These are phyloP conservation scores for Onychostruthus taczanowskii DNA, from an alignment of 2,113 vertebrate species.

Conservation along the genomic window DNA sequence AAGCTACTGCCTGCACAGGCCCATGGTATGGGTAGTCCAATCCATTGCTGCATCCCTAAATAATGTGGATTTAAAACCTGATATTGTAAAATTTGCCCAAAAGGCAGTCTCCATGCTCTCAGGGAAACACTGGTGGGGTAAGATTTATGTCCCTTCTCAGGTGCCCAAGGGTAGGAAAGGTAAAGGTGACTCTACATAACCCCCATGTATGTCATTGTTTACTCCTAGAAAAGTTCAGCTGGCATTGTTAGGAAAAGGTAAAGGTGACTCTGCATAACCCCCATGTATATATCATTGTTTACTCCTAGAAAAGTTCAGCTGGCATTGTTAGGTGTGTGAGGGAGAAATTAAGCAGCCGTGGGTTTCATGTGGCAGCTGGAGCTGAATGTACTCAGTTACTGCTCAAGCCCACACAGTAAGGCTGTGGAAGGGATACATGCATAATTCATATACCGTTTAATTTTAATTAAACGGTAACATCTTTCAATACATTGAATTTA, in stretches of 20 bases:
- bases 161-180: neutral
- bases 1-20: fast-evolving
- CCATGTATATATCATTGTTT: neutral
- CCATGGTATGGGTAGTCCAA: neutral
- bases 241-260: neutral
- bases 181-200: neutral
- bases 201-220: neutral
- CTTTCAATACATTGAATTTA: slow-evolving; percentile 4
- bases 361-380: neutral
- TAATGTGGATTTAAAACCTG: neutral
- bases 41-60: fast-evolving
- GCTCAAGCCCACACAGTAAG: neutral
- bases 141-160: neutral
- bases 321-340: neutral
- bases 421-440: neutral
- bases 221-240: neutral
- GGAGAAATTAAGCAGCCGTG: neutral
- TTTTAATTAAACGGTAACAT: slow-evolving; percentile 27
- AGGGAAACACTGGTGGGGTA: fast-evolving
- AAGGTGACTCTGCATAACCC: neutral
- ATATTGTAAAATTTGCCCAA: neutral
- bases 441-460: slow-evolving; percentile 31
- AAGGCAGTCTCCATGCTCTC: neutral
- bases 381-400: neutral
- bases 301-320: neutral